Base-by-base conservation (phyloP, 2,113 vertebrate species). In the Seriola aureovittata region DNA sequence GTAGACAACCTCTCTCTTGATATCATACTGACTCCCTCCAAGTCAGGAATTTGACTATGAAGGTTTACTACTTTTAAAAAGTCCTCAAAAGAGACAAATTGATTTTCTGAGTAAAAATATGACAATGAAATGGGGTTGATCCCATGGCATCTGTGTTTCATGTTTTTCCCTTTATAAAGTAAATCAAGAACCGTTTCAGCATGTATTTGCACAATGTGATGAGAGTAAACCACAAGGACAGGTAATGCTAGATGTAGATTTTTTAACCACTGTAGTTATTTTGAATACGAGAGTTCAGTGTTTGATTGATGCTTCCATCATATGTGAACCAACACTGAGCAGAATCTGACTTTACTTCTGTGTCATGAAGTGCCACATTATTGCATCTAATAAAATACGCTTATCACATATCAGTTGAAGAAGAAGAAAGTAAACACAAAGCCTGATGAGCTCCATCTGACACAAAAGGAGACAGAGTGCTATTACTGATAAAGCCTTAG, bases 401-500 rank as follows among this genome's bases (percentile, higher is more conserved):
- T 75, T 21, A 62, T 73, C 52, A 78, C 32, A 75, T 42, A 44
- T 36, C 32, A 66, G 68, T 65, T 42, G 14, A 36, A 71, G 36
- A 25, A 14, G 12, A 38, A 79, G 72, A 13, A 29, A 57, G 76
- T 17, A 54, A 42, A 80, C 46, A 67, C 46, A 78, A 60, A 65
- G 32, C 73, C 13, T 66, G 84, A 72, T 80, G 64, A 86, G 84
- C 57, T 75, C 48, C 54, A 58, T 77, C 65, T 70, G 65, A 88
- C 75, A 86, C 73, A 68, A 70, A 75, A 62, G 60, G 42, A 66
- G 59, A 81, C 59, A 42, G 63, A 72, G 81, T 65, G 64, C 63
- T 68, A 76, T 87, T 54, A 75, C 72, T 63, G 86, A 85, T 88
- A 80, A 77, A 84, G 68, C 67, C 29, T 78, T 63, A 71, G 81